A percentile compares a stretch with the other conserved stretches of the same genome.
phyloP scores from a whole-genome alignment of 2,113 vertebrate genomes.

The Eulemur macaco region DNA sequence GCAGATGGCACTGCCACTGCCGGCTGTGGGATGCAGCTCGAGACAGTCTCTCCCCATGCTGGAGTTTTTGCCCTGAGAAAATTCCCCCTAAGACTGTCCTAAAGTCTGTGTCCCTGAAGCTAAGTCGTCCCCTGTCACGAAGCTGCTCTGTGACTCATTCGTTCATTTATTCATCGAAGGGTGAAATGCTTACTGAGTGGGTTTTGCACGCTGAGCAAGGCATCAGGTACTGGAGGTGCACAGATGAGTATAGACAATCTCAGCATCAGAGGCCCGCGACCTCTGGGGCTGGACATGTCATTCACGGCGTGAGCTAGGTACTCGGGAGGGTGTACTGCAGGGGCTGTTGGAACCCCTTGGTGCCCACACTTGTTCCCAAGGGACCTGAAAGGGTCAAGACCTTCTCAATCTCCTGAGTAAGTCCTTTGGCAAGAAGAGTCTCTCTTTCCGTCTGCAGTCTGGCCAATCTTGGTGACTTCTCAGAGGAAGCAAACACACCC shows the following conservation, averaged over 20 bases:
- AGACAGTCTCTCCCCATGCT: too few species aligned
- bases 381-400: not conserved
- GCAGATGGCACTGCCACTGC: not conserved
- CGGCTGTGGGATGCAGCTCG: accelerated
- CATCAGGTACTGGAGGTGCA: not conserved
- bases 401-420: not conserved
- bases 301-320: not conserved
- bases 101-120: not conserved
- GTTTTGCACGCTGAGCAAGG: not conserved
- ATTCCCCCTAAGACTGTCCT: not conserved
- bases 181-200: not conserved
- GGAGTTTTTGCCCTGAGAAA: not conserved
- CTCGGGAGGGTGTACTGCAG: not conserved
- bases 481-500: too few species aligned
- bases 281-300: not conserved
- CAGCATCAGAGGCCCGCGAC: not conserved
- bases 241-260: not conserved
- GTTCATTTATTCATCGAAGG: not conserved
- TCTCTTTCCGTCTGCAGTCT: not conserved
- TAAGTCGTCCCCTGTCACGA: not conserved
- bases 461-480: not conserved
- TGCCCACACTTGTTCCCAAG: not conserved
- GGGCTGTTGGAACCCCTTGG: not conserved
- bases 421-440: not conserved
- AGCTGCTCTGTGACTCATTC: not conserved